These are phyloP conservation scores for Psittacula cyanocephala DNA, from an alignment of 2,113 vertebrate genomes.

Conservation along the genomic window DNA sequence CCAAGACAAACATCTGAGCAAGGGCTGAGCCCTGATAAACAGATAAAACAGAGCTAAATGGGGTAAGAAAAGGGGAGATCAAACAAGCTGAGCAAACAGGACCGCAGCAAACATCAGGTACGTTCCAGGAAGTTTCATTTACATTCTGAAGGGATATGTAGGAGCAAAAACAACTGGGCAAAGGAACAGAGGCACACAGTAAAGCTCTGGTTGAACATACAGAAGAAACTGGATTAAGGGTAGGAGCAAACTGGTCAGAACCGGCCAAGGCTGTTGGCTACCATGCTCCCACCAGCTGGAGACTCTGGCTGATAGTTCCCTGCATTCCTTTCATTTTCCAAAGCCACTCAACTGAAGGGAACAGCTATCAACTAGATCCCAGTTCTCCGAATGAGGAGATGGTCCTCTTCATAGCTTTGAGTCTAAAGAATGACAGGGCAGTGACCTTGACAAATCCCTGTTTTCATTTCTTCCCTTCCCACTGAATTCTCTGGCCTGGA, in stretches of 20 bases:
- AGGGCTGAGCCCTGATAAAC: background rate
- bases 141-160: background rate
- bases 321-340: background rate
- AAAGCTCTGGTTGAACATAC: background rate
- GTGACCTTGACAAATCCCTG: background rate
- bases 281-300: background rate
- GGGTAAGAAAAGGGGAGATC: background rate
- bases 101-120: background rate
- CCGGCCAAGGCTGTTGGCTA: background rate
- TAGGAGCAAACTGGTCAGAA: background rate
- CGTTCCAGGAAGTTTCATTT: background rate
- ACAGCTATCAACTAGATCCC: background rate
- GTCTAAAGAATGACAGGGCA: conserved; percentile 19
- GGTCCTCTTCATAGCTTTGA: background rate
- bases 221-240: background rate
- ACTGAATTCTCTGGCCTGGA: conserved; percentile 8
- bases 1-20: background rate
- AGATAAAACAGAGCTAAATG: background rate
- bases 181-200: background rate
- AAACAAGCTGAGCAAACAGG: background rate
- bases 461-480: conserved; percentile 26
- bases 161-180: background rate
- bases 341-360: background rate
- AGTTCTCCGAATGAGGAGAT: background rate
- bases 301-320: background rate